Conservation (phyloP, 2,888 invertebrate species). For the Mesorhabditis belari region DNA sequence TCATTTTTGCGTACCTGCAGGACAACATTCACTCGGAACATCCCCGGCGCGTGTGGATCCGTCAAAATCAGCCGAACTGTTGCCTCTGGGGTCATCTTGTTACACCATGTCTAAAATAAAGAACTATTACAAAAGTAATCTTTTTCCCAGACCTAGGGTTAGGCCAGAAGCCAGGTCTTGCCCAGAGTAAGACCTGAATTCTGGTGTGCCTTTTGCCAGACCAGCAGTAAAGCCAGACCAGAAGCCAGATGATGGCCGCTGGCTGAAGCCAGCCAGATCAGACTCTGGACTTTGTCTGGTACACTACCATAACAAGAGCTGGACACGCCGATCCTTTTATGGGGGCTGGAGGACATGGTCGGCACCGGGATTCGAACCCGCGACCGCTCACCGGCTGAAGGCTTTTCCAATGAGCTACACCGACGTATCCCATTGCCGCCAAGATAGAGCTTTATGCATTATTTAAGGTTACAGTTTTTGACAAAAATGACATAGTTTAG, state of each 20-base stretch:
- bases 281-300: too few relatives aligned
- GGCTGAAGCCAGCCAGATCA: too few relatives aligned
- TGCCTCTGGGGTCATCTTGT: conserved; percentile 43
- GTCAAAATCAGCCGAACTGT: conserved; percentile 39
- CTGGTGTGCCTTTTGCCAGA: too few relatives aligned
- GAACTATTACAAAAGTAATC: too few relatives aligned
- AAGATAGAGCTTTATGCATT: not conserved
- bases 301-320: too few relatives aligned
- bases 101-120: conserved; percentile 45
- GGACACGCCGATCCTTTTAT: too few relatives aligned
- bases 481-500: too few relatives aligned
- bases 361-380: not conserved
- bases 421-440: not conserved
- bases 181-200: not conserved
- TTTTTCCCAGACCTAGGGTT: too few relatives aligned
- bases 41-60: conserved; percentile 49
- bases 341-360: too few relatives aligned
- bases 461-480: too few relatives aligned
- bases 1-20: not conserved
- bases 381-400: not conserved
- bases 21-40: conserved; percentile 11
- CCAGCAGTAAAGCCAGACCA: too few relatives aligned
- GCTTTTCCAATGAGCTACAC: not conserved
- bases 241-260: too few relatives aligned
- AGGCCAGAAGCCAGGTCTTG: not conserved